Evolutionary conservation across 2,113 vertebrate species (phyloP).

Genomic region (Puntigrus tetrazona): DNA sequence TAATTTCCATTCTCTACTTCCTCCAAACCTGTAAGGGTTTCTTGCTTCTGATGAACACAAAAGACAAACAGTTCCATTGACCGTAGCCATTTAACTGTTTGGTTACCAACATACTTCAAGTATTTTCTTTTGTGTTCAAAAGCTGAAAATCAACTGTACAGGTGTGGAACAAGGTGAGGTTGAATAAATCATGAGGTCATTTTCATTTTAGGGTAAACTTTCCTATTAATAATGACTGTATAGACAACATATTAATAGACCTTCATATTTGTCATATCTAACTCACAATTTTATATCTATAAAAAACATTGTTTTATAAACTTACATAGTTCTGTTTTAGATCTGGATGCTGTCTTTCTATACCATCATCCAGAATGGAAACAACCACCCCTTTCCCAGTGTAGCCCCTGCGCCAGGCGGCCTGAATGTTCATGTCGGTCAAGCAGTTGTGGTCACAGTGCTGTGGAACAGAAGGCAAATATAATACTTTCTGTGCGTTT

Average conservation of each 20-base stretch:
- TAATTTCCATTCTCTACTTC: not conserved
- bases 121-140: not conserved
- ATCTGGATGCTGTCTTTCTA: conserved; percentile 90
- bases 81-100: not conserved
- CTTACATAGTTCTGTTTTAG: conserved; percentile 94
- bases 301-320: not conserved
- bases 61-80: not conserved
- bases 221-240: conserved; percentile 18
- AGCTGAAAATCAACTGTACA: not conserved
- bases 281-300: not conserved
- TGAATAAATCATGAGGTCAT: not conserved
- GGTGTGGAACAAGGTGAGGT: not conserved
- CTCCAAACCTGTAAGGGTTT: not conserved
- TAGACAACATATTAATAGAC: conserved; percentile 59
- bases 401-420: conserved; percentile 92
- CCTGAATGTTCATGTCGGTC: conserved; percentile 90
- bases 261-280: not conserved
- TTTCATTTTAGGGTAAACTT: no score
- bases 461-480: conserved; percentile 68
- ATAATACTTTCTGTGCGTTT: not conserved
- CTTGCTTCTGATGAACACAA: not conserved
- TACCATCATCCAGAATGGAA: conserved; percentile 92
- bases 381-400: conserved; percentile 94
- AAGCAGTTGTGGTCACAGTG: conserved; percentile 86
- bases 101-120: not conserved